Conservation (phyloP, 2,113 vertebrate genomes). For the Dasypus novemcinctus region DNA sequence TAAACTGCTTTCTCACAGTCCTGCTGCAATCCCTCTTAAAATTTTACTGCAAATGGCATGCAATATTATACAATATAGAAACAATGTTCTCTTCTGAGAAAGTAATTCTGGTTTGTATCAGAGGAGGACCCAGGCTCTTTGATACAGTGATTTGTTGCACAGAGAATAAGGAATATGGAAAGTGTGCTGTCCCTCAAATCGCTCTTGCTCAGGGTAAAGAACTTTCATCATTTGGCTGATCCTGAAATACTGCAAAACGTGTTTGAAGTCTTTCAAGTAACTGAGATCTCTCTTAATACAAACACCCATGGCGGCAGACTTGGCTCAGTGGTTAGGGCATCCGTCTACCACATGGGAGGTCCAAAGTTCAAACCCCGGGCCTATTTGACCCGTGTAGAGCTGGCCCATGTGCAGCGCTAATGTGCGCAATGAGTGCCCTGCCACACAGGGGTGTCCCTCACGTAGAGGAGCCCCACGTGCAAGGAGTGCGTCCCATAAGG, state of each 20-base stretch:
- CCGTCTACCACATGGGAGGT: too few species aligned
- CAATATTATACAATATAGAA: not conserved
- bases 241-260: not conserved
- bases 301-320: too few species aligned
- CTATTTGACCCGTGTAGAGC: too few species aligned
- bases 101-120: not conserved
- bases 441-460: too few species aligned
- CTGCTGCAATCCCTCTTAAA: constrained; percentile 8
- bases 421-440: too few species aligned
- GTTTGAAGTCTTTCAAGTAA: not conserved
- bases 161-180: not conserved
- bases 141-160: not conserved
- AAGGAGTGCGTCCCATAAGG: too few species aligned
- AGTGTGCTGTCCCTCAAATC: not conserved
- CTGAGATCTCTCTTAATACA: not conserved
- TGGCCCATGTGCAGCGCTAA: too few species aligned
- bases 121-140: not conserved
- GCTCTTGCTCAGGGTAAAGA: not conserved
- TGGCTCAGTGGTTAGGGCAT: too few species aligned
- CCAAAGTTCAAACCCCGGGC: too few species aligned
- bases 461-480: too few species aligned
- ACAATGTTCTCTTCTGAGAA: constrained; percentile 12
- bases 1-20: constrained; percentile 1
- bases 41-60: not conserved
- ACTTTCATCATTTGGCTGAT: not conserved